Evolutionary conservation across 2,797 vertebrate species (phyloP).

Genomic region (Syndactyla subalaris): DNA sequence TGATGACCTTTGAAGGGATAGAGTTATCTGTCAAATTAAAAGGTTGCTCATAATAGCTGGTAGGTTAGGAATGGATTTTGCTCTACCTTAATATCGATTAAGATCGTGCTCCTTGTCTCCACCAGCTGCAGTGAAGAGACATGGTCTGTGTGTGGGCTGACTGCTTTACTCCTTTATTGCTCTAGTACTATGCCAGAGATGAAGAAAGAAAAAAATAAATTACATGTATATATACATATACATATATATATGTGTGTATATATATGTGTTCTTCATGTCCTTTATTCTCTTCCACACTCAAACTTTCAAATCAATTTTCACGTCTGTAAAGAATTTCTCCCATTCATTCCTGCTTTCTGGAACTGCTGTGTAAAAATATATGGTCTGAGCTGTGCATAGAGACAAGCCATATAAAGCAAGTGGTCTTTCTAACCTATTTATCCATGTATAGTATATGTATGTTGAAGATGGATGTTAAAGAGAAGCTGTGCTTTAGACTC

Average conservation of each 20-base stretch:
- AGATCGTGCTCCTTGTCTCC: background rate
- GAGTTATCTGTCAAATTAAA: background rate
- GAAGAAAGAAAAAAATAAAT: background rate
- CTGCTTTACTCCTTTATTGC: background rate
- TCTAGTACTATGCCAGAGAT: background rate
- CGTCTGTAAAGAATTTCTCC: background rate
- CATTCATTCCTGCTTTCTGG: background rate
- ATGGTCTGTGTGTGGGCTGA: background rate
- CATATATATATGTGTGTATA: too few species aligned
- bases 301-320: background rate
- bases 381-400: background rate
- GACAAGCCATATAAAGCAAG: background rate
- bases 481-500: background rate
- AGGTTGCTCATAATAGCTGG: background rate
- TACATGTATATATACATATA: too few species aligned
- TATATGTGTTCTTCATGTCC: background rate
- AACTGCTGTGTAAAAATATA: background rate
- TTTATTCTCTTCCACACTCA: background rate
- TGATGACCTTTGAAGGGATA: background rate
- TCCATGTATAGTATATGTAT: background rate
- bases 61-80: background rate
- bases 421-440: background rate
- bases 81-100: background rate
- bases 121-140: background rate
- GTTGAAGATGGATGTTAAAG: background rate